Evolutionary conservation across 2,113 vertebrate species (phyloP).

Genomic region (Mustelus asterias): DNA sequence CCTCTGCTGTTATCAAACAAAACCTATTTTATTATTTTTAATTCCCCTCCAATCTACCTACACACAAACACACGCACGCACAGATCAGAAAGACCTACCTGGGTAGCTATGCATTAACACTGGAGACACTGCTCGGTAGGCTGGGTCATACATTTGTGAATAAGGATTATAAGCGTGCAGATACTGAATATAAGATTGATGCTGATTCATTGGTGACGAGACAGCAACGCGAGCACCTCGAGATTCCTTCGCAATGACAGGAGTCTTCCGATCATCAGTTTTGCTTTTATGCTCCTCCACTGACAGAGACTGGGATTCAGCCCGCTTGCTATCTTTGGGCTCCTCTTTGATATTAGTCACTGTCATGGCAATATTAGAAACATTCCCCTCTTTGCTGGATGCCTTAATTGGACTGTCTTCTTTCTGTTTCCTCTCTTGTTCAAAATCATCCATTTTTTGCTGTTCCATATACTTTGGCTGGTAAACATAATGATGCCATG

Average conservation of each 20-base stretch:
- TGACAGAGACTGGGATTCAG: conserved; percentile 61
- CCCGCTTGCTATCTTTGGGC: conserved; percentile 71
- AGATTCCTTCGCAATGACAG: conserved; percentile 79
- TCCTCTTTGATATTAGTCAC: conserved; percentile 75
- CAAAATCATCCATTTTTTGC: conserved; percentile 75
- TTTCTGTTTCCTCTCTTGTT: conserved; percentile 71
- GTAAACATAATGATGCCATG: conserved; percentile 83
- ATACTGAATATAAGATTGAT: conserved; percentile 93
- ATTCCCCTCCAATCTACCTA: neutral
- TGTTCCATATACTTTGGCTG: conserved; percentile 87
- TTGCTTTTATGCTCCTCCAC: conserved; percentile 72
- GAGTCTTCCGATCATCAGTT: conserved; percentile 69
- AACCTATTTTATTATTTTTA: neutral
- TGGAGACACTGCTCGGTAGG: conserved; percentile 86
- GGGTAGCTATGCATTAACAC: conserved; percentile 92
- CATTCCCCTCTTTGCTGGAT: conserved; percentile 68
- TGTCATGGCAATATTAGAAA: conserved; percentile 61
- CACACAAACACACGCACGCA: neutral
- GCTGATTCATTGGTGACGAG: conserved; percentile 84
- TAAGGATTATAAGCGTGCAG: conserved; percentile 84
- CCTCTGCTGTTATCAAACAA: neutral
- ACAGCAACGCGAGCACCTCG: conserved; percentile 73
- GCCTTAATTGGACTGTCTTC: conserved; percentile 80
- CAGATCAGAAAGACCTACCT: conserved; percentile 59
- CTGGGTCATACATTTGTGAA: conserved; percentile 88